Percentiles rank a stretch among this genome's conserved stretches.
Evolutionary conservation across 2,797 vertebrate genomes (phyloP).

Genomic region (Xenentodon cancila): DNA sequence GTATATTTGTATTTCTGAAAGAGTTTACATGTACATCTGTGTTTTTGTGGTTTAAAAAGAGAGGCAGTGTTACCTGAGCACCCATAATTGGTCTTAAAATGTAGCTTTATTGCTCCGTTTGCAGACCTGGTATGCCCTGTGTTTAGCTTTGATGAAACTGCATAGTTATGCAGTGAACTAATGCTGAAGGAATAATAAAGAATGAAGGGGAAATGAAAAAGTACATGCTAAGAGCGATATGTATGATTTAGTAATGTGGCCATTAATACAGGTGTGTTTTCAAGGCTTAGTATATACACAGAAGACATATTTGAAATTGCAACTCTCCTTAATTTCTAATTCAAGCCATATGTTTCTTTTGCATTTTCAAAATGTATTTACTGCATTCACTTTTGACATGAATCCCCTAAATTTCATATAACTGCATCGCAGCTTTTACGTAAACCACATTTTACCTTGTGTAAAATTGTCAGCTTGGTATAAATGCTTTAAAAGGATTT

Average conservation of each 20-base stretch:
- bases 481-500: too few relatives aligned
- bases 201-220: conserved; percentile 45
- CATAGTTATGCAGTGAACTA: conserved; percentile 83
- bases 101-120: conserved; percentile 70
- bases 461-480: neutral
- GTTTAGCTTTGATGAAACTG: conserved; percentile 72
- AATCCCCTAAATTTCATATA: neutral
- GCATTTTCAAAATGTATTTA: conserved; percentile 13
- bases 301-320: conserved; percentile 12
- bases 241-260: conserved; percentile 37
- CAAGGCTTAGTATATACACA: conserved; percentile 24
- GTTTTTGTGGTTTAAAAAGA: conserved; percentile 24
- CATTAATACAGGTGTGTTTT: conserved; percentile 44
- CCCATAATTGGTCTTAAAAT: conserved; percentile 81
- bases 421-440: neutral
- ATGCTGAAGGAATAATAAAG: conserved; percentile 38
- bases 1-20: conserved; percentile 49
- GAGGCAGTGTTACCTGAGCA: conserved; percentile 67
- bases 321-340: conserved; percentile 1
- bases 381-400: conserved; percentile 7
- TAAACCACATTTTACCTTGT: neutral
- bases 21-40: conserved; percentile 19
- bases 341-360: neutral
- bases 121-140: conserved; percentile 61
- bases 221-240: conserved; percentile 45